Evolutionary conservation across 2,888 invertebrate genomes (phyloP).

Genomic region (Hypsopygia costalis): DNA sequence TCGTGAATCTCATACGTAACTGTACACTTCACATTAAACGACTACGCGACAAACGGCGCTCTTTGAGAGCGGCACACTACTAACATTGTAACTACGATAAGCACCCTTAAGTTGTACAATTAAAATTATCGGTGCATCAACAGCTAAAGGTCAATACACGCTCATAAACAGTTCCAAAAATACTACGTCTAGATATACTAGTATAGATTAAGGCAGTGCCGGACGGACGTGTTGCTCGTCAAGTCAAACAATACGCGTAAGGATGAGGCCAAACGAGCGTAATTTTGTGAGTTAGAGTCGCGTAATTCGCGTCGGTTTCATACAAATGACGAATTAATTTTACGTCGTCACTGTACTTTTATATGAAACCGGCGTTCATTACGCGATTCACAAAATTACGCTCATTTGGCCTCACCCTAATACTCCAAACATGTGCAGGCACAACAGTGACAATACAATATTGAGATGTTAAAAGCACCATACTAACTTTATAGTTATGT

Average conservation of each 20-base stretch:
- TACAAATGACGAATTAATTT: too few relatives aligned
- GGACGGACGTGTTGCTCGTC: conserved; percentile 30
- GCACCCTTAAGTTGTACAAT: conserved; percentile 14
- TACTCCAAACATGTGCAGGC: background rate
- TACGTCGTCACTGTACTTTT: too few relatives aligned
- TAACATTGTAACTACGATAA: background rate
- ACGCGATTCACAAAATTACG: too few relatives aligned
- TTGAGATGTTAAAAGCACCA: too few relatives aligned
- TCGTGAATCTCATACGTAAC: conserved; percentile 77
- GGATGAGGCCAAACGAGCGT: too few relatives aligned
- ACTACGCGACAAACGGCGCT: conserved; percentile 16
- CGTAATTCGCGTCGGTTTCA: too few relatives aligned
- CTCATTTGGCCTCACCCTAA: too few relatives aligned
- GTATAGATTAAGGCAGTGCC: conserved; percentile 31
- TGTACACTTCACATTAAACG: conserved; percentile 58
- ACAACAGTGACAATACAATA: too few relatives aligned
- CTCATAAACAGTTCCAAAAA: conserved; percentile 25
- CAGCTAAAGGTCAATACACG: conserved; percentile 1
- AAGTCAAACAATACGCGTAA: conserved; percentile 11
- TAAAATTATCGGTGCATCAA: conserved; percentile 10
- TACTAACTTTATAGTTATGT: too few relatives aligned
- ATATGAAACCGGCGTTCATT: too few relatives aligned
- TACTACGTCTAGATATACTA: conserved; percentile 19
- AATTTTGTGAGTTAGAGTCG: too few relatives aligned
- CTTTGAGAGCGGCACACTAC: conserved; percentile 15